Base-by-base conservation (phyloP, 2,888 invertebrate species). In the Odontocolon sp. region DNA sequence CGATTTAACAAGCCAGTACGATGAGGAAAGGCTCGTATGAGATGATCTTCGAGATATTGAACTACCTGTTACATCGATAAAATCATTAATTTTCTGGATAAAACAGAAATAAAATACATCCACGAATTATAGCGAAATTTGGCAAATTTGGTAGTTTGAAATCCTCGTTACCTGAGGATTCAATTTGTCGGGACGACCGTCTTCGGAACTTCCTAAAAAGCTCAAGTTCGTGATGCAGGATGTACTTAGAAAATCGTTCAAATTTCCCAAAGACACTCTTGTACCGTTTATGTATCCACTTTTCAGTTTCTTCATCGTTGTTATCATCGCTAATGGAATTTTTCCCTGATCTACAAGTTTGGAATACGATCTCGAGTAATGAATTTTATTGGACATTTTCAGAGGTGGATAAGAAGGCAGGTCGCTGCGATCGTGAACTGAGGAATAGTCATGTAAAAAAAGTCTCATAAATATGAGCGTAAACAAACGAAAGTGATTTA, bases 241-340 rank as follows among this genome's bases (percentile, higher is more conserved):
- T 0, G 99, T 99, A 86, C 96, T 98, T 71, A 99, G 92, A 90
- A 99, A 99, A 82, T 99, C 99, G 80, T 95, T 95, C 28, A 99
- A 91, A 88, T 96, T 95, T n/a, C 99, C 99, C 74, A 99, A 92
- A 70, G 98, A 97, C 0, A 99, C 99, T 84, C 99, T 93, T 0
- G 99, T 99, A n/a, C 99, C 99, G 88, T 98, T 98, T 64, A 99
- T 98, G 89, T 99, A 99, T 6, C 99, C 99, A 75, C 98, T 98
- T 90, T 98, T 98, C 2, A 99, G 92, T 91, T 99, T 99, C 88
- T 98, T 98, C 94, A 99, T 97, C 0, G 99, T 99, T 1, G 98
- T 98, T 83, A 99, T 95, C 95, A 99, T 97, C 0, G 98, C 97
- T 89, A 97, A 92, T 0, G 98, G 98, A 78, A 98, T 95, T 91